Conservation (phyloP, 64 coral and sea anemone species). For the Actinia equina region DNA sequence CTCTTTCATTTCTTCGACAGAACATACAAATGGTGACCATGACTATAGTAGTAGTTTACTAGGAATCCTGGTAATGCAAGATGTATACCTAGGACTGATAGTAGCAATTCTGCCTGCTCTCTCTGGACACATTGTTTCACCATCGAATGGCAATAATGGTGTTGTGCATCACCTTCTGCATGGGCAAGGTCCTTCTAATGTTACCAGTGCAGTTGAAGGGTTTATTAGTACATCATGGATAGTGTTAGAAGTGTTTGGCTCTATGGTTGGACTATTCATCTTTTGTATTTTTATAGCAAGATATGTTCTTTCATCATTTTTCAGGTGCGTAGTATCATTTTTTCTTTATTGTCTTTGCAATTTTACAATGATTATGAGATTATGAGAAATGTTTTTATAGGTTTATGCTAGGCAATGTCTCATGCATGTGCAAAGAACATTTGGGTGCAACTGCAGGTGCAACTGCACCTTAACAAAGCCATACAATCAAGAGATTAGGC, state of each 20-base stretch:
- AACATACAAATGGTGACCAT: slow-evolving; percentile 88
- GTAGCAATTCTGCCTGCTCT: slow-evolving; percentile 88
- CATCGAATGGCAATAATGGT: slow-evolving; percentile 35
- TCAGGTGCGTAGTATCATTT: slow-evolving; percentile 25
- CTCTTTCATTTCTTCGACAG: slow-evolving; percentile 17
- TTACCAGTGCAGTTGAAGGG: slow-evolving; percentile 33
- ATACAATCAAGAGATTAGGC: no score
- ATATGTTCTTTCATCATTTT: slow-evolving; percentile 50
- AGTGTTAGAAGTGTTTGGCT: slow-evolving; percentile 69
- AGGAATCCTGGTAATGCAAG: slow-evolving; percentile 98
- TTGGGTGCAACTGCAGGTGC: no score
- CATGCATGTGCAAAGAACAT: no score
- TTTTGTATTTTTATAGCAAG: slow-evolving; percentile 70
- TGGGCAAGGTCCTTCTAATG: slow-evolving; percentile 7
- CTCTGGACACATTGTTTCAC: slow-evolving; percentile 61
- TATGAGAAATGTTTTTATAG: no score
- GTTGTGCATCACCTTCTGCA: slow-evolving; percentile 61
- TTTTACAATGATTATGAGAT: no score
- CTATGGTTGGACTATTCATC: slow-evolving; percentile 53
- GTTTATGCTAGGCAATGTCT: no score
- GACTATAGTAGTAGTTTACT: slow-evolving; percentile 87
- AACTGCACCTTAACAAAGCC: no score
- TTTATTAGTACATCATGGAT: slow-evolving; percentile 51
- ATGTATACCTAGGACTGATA: slow-evolving; percentile 84
- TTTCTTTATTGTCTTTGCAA: background rate